These are phyloP conservation scores for Myathropa florea DNA, from an alignment of 2,888 invertebrate species.

Conservation along the genomic window DNA sequence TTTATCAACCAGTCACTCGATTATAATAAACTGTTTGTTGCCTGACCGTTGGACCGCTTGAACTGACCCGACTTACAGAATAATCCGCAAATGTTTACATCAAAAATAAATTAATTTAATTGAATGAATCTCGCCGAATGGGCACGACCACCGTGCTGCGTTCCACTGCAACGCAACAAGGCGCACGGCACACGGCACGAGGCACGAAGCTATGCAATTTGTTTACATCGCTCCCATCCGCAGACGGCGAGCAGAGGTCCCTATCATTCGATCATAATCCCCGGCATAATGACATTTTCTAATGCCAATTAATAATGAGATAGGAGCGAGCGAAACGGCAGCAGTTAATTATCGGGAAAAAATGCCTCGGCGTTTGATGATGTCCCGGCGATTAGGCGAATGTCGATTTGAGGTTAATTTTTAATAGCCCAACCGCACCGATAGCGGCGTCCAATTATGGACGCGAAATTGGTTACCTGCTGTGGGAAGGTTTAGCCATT, in stretches of 20 bases:
- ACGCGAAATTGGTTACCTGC: neutral
- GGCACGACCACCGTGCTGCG: neutral
- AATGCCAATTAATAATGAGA: slow-evolving; percentile 67
- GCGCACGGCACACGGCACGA: neutral
- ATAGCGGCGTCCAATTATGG: neutral
- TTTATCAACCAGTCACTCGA: neutral
- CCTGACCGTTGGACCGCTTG: neutral
- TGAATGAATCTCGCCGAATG: slow-evolving; percentile 29
- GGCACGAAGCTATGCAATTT: slow-evolving; percentile 18
- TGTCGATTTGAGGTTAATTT: slow-evolving; percentile 45
- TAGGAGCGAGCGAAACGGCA: slow-evolving; percentile 5
- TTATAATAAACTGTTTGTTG: neutral
- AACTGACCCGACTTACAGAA: neutral
- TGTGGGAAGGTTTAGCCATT: neutral
- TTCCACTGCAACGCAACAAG: neutral
- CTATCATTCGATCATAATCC: slow-evolving; percentile 53
- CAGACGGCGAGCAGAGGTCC: neutral
- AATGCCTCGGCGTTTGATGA: slow-evolving; percentile 11
- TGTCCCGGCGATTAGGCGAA: slow-evolving; percentile 38
- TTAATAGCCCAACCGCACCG: slow-evolving; percentile 31
- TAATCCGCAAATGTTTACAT: slow-evolving; percentile 35
- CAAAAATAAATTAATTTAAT: slow-evolving; percentile 52
- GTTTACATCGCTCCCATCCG: slow-evolving; percentile 31
- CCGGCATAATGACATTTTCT: slow-evolving; percentile 60
- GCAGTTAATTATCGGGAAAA: slow-evolving; percentile 1